Evolutionary conservation across 2,888 invertebrate genomes (phyloP), one percentile per base, ranked within the genome.

Genomic region (Drosophila prolongata): DNA sequence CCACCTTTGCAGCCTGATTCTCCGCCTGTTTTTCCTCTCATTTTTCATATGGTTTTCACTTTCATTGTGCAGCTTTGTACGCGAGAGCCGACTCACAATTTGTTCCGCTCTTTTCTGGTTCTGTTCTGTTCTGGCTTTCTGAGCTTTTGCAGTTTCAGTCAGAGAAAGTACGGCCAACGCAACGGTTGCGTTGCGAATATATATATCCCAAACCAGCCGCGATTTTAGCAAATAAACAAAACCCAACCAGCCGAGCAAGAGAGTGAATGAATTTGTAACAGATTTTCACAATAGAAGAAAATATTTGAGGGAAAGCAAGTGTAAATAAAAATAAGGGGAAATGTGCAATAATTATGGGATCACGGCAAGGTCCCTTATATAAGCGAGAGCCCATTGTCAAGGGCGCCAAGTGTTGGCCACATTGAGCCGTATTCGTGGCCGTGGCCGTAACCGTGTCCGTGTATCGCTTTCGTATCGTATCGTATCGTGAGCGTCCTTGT

Each of bases 81-180:
- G 57, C 13, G 19, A 52, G 53, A 58, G 30, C 35, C 16, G 13
- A 42, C 58, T 34, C 40, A 24, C 30, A 30, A 30, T 34, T 13
- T 47, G 24, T 43, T 13, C 4, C 54, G 43, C 59, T 61, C 55
- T 61, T 50, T 52, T 37, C 37, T 62, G 40, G 43, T 62, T 30
- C 30, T 30, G 47, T 47, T 64, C 56, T 72, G 66, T 75, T 60
- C 46, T 60, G 74, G 47, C 58, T 54, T 35, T 44, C 34, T 6
- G 56, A 71, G 62, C 71, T 71, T 71, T 71, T 61, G 60, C 79
- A 52, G 66, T 79, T 80, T 90, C 89, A 92, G 91, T 92, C 90
- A 91, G 92, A 92, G 92, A 92, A 92, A 92, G 91, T 91, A 90
- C 90, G 90, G 90, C 91, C 89, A 86, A 88, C 83, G 88, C 89